phyloP scores from a whole-genome alignment of 37 sponge, comb jelly and placozoan genomes.

The Chondrosia reniformis region DNA sequence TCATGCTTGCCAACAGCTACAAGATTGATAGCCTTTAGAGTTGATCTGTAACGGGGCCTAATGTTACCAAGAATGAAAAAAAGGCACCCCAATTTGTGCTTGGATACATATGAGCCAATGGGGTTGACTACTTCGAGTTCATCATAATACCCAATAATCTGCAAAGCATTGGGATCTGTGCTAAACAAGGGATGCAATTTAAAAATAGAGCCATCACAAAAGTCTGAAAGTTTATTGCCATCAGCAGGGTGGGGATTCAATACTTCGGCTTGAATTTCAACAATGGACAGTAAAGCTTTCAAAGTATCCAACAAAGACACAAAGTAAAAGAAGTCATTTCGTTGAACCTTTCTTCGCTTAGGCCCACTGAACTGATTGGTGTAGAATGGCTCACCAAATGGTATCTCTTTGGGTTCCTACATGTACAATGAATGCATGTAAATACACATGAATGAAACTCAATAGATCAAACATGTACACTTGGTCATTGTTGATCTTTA shows the following conservation, averaged over 20 bases:
- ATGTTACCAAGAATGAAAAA: slow-evolving; percentile 40
- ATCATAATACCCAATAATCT: slow-evolving; percentile 57
- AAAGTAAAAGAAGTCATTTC: slow-evolving; percentile 19
- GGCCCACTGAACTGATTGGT: background rate
- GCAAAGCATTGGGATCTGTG: slow-evolving; percentile 32
- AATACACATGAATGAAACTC: too few relatives aligned
- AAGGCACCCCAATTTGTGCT: slow-evolving; percentile 43
- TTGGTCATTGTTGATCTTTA: too few relatives aligned
- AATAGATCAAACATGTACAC: too few relatives aligned
- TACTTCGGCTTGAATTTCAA: slow-evolving; percentile 27
- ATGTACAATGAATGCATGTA: background rate
- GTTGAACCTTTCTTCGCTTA: slow-evolving; percentile 29
- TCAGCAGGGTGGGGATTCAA: background rate
- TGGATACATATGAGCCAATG: slow-evolving; percentile 30
- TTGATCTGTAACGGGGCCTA: slow-evolving; percentile 33
- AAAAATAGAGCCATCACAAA: slow-evolving; percentile 38
- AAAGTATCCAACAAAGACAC: slow-evolving; percentile 26
- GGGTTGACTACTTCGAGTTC: slow-evolving; percentile 57
- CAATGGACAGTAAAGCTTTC: background rate
- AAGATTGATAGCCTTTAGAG: slow-evolving; percentile 24
- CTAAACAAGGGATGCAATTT: slow-evolving; percentile 35
- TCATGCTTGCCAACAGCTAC: slow-evolving; percentile 32
- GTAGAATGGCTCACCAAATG: slow-evolving; percentile 19
- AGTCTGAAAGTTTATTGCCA: slow-evolving; percentile 22
- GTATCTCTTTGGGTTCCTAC: slow-evolving; percentile 22